Evolutionary conservation across 1,140 invertebrate species (phyloP).

Genomic region (Melitaea cinxia): DNA sequence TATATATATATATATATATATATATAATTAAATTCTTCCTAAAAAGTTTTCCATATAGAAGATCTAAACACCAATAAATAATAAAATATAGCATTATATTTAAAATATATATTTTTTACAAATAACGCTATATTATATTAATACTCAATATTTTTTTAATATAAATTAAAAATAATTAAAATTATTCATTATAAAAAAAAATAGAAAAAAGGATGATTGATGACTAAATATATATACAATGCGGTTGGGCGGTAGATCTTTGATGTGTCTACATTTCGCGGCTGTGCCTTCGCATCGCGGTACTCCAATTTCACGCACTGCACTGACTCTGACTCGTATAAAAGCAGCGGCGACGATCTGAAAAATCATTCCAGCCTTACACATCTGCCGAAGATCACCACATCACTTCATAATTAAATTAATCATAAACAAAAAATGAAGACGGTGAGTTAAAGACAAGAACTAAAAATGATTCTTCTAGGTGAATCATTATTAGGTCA

Average conservation of each 20-base stretch:
- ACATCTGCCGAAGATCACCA: slow-evolving; percentile 68
- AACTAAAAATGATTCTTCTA: background rate
- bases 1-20: no score
- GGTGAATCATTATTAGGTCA: background rate
- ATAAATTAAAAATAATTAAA: background rate
- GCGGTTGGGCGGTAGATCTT: slow-evolving; percentile 48
- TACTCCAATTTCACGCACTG: slow-evolving; percentile 71
- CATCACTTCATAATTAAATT: slow-evolving; percentile 36
- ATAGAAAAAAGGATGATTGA: slow-evolving; percentile 14
- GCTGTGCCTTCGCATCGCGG: slow-evolving; percentile 42
- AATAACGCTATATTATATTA: no score
- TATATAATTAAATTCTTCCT: no score
- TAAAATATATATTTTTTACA: no score
- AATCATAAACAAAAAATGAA: slow-evolving; percentile 63
- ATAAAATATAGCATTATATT: no score
- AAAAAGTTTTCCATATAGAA: no score
- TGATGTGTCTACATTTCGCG: slow-evolving; percentile 39
- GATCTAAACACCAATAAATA: no score
- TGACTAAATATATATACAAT: slow-evolving; percentile 4
- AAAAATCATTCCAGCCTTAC: slow-evolving; percentile 76
- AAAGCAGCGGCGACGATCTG: slow-evolving; percentile 65
- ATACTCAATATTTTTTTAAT: no score
- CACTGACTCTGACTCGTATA: slow-evolving; percentile 60
- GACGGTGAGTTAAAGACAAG: slow-evolving; percentile 62
- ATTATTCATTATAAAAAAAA: background rate